phyloP scores from a whole-genome alignment of 2,113 vertebrate genomes.

The Apodemus speciosus region DNA sequence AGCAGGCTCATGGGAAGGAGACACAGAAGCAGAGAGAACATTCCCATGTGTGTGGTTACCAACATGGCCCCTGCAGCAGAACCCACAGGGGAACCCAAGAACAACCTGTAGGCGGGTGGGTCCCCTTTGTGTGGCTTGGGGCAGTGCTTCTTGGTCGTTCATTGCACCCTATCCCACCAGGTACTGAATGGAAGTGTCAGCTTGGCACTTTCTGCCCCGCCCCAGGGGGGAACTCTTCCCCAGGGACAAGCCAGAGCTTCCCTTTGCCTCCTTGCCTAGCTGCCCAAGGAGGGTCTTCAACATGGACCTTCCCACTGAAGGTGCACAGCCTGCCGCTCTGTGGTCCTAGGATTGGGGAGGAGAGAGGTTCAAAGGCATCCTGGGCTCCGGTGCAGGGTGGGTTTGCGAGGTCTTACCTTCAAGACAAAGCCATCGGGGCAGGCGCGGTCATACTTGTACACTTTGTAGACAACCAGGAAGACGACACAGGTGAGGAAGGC shows the following conservation, averaged over 20 bases:
- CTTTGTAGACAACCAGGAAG: conserved; percentile 98
- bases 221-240: too few relatives aligned
- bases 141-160: not conserved
- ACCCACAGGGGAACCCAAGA: not conserved
- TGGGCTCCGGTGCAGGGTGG: accelerated
- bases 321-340: not conserved
- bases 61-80: not conserved
- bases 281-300: not conserved
- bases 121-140: not conserved
- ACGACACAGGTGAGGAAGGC: conserved; percentile 96
- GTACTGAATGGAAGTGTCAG: not conserved
- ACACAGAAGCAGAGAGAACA: accelerated
- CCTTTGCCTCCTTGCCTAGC: not conserved
- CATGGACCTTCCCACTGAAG: accelerated
- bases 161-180: not conserved
- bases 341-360: accelerated
- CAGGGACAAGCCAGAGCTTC: not conserved
- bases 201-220: not conserved
- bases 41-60: not conserved
- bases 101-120: not conserved
- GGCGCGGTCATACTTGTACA: conserved; percentile 96
- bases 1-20: not conserved
- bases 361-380: accelerated
- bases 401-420: conserved; percentile 85
- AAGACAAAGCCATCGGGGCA: conserved; percentile 95